Evolutionary conservation across 2,888 invertebrate genomes (phyloP).

Genomic region (Zaprionus bogoriensis): DNA sequence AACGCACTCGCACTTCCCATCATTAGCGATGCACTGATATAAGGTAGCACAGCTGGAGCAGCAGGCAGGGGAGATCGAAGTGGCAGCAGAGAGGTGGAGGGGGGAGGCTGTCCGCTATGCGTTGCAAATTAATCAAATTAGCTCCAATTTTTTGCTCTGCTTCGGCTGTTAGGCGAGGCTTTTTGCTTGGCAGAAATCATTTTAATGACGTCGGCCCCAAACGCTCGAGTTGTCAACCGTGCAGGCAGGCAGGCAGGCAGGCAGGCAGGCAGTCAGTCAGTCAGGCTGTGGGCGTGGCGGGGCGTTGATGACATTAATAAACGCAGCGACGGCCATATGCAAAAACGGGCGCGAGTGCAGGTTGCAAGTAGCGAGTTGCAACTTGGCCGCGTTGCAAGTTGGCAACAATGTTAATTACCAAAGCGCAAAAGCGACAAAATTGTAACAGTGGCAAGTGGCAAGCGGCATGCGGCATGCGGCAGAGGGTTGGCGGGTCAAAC

Average conservation of each 20-base stretch:
- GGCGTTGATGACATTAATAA: slow-evolving; percentile 75
- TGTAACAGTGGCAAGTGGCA: slow-evolving; percentile 75
- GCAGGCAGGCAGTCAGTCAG: too few species aligned
- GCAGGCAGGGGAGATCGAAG: not conserved
- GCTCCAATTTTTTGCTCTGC: slow-evolving; percentile 62
- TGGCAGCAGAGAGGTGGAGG: not conserved
- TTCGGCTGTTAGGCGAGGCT: slow-evolving; percentile 52
- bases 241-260: not conserved
- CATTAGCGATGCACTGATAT: slow-evolving; percentile 62
- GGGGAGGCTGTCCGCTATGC: slow-evolving; percentile 31
- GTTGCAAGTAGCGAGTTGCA: slow-evolving; percentile 8
- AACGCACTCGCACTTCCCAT: slow-evolving; percentile 76
- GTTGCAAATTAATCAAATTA: slow-evolving; percentile 79
- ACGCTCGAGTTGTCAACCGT: slow-evolving; percentile 74
- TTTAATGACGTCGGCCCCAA: slow-evolving; percentile 57
- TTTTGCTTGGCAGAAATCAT: slow-evolving; percentile 56
- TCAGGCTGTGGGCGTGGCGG: slow-evolving; percentile 25
- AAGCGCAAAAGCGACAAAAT: slow-evolving; percentile 63
- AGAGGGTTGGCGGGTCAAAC: too few species aligned
- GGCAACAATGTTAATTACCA: slow-evolving; percentile 61
- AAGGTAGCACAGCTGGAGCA: not conserved
- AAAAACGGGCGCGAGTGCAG: slow-evolving; percentile 32
- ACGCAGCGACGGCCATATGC: slow-evolving; percentile 57
- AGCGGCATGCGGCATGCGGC: too few species aligned
- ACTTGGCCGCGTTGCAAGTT: not conserved